phyloP scores from a whole-genome alignment of 1,140 invertebrate species.

The Drosophila eugracilis region DNA sequence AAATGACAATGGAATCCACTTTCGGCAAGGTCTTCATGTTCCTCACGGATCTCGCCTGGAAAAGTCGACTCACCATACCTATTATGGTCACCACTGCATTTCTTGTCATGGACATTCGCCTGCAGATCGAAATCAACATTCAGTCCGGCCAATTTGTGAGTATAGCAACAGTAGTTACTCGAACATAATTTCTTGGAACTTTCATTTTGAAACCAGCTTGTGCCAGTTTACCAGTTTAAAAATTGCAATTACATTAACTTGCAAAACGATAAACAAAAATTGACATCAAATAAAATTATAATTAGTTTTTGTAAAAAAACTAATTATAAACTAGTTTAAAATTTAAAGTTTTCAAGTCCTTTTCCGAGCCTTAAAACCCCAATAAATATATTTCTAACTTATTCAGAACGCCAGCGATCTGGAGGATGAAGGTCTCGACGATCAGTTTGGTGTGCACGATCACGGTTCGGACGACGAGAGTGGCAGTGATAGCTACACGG shows the following conservation, averaged over 20 bases:
- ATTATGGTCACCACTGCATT: constrained; percentile 85
- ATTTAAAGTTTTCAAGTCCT: neutral
- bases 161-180: neutral
- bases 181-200: neutral
- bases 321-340: too few species aligned
- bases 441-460: constrained; percentile 11
- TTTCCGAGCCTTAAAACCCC: neutral
- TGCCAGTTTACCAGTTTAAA: neutral
- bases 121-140: constrained; percentile 86
- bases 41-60: constrained; percentile 86
- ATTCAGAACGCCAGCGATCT: constrained; percentile 67
- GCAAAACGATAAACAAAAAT: too few species aligned
- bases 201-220: neutral
- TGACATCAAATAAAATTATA: too few species aligned
- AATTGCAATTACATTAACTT: too few species aligned
- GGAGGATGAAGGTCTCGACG: constrained; percentile 58
- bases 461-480: constrained; percentile 59
- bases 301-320: too few species aligned
- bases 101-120: constrained; percentile 85
- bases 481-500: constrained; percentile 55
- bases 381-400: neutral
- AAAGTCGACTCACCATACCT: constrained; percentile 85
- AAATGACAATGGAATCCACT: constrained; percentile 67
- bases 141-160: constrained; percentile 82
- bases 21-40: constrained; percentile 85